Conservation (phyloP, 2,797 vertebrate genomes). For the Gymnothorax javanicus region DNA sequence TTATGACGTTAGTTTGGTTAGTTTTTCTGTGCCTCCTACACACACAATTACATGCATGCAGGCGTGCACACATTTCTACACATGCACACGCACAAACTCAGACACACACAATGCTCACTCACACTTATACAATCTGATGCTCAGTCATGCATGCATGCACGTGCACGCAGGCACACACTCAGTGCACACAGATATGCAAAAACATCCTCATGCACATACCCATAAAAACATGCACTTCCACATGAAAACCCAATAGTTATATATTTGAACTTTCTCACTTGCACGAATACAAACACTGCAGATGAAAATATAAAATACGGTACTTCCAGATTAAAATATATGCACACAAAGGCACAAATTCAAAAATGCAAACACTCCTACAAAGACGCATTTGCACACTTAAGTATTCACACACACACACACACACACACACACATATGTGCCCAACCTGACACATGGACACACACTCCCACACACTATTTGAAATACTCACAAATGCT, state of each 20-base stretch:
- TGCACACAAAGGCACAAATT: background rate
- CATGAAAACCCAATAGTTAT: background rate
- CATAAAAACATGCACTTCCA: background rate
- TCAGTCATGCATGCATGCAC: background rate
- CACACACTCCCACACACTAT: background rate
- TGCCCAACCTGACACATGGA: background rate
- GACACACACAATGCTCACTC: background rate
- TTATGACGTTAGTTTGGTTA: no score
- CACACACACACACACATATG: no score
- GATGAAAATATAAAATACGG: background rate
- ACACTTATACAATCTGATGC: background rate
- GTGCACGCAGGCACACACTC: background rate
- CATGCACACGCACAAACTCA: background rate
- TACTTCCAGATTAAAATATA: background rate
- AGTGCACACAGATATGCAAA: background rate
- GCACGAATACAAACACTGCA: no score
- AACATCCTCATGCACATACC: background rate
- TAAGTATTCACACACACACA: no score
- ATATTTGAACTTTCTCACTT: no score
- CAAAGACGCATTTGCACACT: background rate
- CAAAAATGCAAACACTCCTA: background rate
- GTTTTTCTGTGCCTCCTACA: no score
- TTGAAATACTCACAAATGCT: background rate
- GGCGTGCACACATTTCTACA: background rate
- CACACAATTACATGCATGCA: background rate